phyloP scores from a whole-genome alignment of 2,888 invertebrate genomes.

The Endotricha flammealis region DNA sequence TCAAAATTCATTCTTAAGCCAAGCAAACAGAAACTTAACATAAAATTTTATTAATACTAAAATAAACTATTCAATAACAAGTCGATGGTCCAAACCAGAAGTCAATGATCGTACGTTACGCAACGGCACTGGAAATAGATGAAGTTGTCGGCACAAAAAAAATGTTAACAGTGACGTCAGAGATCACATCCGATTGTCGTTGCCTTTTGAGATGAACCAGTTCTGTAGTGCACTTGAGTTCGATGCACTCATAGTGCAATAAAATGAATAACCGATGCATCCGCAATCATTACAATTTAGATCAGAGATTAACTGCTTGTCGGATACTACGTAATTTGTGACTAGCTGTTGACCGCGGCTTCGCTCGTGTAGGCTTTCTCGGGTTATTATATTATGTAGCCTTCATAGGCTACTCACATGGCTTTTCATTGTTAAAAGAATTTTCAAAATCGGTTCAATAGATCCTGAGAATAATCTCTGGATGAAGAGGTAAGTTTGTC shows the following conservation, averaged over 20 bases:
- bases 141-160: slow-evolving; percentile 38
- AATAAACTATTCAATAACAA: slow-evolving; percentile 3
- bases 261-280: slow-evolving; percentile 2
- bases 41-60: neutral
- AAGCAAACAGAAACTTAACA: too few relatives aligned
- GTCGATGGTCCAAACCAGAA: slow-evolving; percentile 14
- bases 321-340: too few relatives aligned
- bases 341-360: too few relatives aligned
- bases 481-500: too few relatives aligned
- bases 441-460: too few relatives aligned
- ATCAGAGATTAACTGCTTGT: slow-evolving; percentile 1
- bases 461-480: too few relatives aligned
- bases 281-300: slow-evolving; percentile 2
- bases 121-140: slow-evolving; percentile 21
- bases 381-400: too few relatives aligned
- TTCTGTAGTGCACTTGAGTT: slow-evolving; percentile 26
- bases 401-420: too few relatives aligned
- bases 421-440: too few relatives aligned
- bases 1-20: too few relatives aligned
- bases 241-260: slow-evolving; percentile 28
- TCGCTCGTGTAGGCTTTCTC: too few relatives aligned
- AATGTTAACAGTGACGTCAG: slow-evolving; percentile 41
- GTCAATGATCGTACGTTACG: slow-evolving; percentile 35
- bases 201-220: slow-evolving; percentile 3
- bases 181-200: slow-evolving; percentile 14